These are phyloP conservation scores for Anthonomus grandis DNA, from an alignment of 1,140 invertebrate genomes.

Conservation along the genomic window DNA sequence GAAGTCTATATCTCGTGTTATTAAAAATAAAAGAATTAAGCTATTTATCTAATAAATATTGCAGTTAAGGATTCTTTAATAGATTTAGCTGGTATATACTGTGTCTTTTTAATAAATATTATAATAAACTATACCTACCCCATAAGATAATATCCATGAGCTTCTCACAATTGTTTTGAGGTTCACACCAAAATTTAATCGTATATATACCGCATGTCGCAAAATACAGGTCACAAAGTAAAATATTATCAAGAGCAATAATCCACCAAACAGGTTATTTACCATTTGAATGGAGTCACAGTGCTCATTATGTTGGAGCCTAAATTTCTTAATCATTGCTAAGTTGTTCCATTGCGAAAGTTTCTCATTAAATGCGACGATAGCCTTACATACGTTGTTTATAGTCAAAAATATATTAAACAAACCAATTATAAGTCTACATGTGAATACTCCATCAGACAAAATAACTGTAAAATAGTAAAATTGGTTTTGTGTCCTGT, in stretches of 20 bases:
- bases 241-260: conserved; percentile 8
- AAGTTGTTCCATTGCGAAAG: neutral
- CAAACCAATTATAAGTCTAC: neutral
- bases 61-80: too few relatives aligned
- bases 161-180: conserved; percentile 1
- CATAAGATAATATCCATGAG: conserved; percentile 10
- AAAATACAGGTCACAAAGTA: conserved; percentile 7
- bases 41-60: too few relatives aligned
- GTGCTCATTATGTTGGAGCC: neutral
- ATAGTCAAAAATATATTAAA: conserved; percentile 9
- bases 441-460: conserved; percentile 7
- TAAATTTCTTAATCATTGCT: neutral
- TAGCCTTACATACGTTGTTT: neutral
- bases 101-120: too few relatives aligned
- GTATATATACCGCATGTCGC: conserved; percentile 10
- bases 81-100: too few relatives aligned
- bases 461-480: conserved; percentile 5
- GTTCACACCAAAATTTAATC: neutral
- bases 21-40: too few relatives aligned
- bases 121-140: too few relatives aligned
- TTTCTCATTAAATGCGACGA: neutral
- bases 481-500: neutral
- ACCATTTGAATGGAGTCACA: conserved; percentile 4
- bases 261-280: conserved; percentile 2
- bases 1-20: too few relatives aligned